Base-by-base conservation (phyloP, 2,797 vertebrate species). In the Rhinogobio ventralis region DNA sequence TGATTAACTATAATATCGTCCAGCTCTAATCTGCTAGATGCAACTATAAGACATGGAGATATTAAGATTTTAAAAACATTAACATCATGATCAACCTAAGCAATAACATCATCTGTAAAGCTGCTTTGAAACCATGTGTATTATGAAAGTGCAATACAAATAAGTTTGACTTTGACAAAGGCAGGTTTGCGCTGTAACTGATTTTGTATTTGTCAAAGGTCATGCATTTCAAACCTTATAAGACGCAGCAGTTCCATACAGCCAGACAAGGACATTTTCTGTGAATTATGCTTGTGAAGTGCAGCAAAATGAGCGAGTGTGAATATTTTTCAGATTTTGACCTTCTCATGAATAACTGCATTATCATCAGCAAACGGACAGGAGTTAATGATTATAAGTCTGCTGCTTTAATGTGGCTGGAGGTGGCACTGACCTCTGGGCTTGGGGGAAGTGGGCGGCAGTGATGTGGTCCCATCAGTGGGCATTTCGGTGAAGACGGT, bases 401-500 rank as follows among this genome's bases (percentile, higher is more conserved):
- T 28, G 49, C 46, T 74, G 69, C 20, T 76, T 68, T 55, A 76
- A 57, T 42, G 45, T 42, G 51, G 2, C 13, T 36, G 71, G 62
- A 73, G 81, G 69, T 55, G 51, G 23, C 1, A 15, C 71, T n/a
- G 81, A 79, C 55, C 10, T 15, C 23, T 2, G 30, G 11, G 28
- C 6, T 42, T 42, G 55, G 39, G 60, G 33, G n/a, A 77, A 7
- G 64, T 71, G 30, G 25, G 20, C 2, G 2, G 49, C 55, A 10
- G 51, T 20, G 20, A 57, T 49, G 39, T 10, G 5, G 39, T 95
- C 98, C 97, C 97, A 94, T 95, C 96, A 25, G 93, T 73, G 5
- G 90, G 89, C 51, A 90, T 92, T 72, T 96, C 96, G 9, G 93
- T 76, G 89, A 97, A 97, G 87, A 93, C 94, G 9, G 94, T 95